A percentile compares a stretch with the other conserved stretches of the same genome.
These are phyloP conservation scores for Drosophila orosa DNA, from an alignment of 1,140 invertebrate genomes.

Conservation along the genomic window DNA sequence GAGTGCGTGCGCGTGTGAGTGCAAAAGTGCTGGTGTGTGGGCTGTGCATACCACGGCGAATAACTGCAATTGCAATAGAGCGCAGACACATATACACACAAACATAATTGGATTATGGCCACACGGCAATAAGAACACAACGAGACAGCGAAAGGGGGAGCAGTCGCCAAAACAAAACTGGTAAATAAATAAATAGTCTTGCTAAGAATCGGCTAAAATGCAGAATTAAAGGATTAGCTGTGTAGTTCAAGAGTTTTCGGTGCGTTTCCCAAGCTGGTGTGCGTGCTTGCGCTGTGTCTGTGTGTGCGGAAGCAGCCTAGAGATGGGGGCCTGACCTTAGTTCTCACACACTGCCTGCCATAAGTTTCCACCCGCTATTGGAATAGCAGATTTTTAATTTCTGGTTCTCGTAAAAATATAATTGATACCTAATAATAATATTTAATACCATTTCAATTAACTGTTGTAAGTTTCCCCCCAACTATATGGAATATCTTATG, in stretches of 20 bases:
- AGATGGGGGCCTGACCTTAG: constrained; percentile 52
- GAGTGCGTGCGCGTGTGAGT: constrained; percentile 37
- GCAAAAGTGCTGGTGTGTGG: constrained; percentile 45
- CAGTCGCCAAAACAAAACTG: constrained; percentile 48
- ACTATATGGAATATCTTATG: neutral
- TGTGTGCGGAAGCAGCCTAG: constrained; percentile 40
- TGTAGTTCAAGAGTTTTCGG: constrained; percentile 47
- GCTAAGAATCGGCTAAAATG: constrained; percentile 28
- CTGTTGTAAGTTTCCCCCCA: too few relatives aligned
- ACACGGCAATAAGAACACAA: constrained; percentile 47
- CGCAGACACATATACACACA: constrained; percentile 55
- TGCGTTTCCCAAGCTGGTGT: constrained; percentile 44
- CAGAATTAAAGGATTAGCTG: constrained; percentile 25
- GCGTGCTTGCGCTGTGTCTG: constrained; percentile 11
- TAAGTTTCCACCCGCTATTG: constrained; percentile 23
- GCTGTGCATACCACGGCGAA: constrained; percentile 39
- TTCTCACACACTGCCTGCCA: constrained; percentile 15
- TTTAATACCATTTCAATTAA: neutral
- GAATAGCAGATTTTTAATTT: neutral
- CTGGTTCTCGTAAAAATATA: neutral
- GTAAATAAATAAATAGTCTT: constrained; percentile 68
- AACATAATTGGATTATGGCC: constrained; percentile 74
- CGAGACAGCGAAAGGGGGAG: constrained; percentile 2
- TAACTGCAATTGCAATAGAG: constrained; percentile 62
- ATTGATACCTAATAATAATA: neutral